Percentiles rank a stretch among this genome's conserved stretches.
These are phyloP conservation scores for Stenolophus ochropezus DNA, from an alignment of 2,888 invertebrate species.

Conservation along the genomic window DNA sequence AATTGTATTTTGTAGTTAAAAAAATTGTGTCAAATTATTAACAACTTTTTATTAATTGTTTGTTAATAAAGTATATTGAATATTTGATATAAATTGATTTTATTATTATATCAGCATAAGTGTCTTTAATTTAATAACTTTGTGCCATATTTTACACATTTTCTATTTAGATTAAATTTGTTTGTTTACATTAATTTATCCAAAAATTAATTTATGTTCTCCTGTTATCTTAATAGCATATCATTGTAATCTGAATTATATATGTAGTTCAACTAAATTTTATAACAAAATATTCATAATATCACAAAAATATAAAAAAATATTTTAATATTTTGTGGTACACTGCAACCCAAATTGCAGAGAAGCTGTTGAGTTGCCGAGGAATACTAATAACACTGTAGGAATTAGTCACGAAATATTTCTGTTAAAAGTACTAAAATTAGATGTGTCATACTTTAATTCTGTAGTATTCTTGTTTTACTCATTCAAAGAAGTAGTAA, in stretches of 20 bases:
- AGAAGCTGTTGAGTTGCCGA: neutral
- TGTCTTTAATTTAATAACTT: neutral
- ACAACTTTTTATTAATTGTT: neutral
- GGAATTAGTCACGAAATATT: neutral
- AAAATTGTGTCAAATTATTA: neutral
- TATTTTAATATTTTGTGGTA: neutral
- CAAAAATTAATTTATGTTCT: slow-evolving; percentile 7
- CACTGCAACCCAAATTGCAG: neutral
- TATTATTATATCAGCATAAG: neutral
- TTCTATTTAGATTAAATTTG: slow-evolving; percentile 4
- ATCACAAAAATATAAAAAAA: neutral
- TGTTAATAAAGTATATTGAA: neutral
- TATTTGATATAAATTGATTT: neutral
- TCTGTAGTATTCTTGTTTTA: neutral
- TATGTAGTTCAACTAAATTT: neutral
- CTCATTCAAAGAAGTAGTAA: neutral
- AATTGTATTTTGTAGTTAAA: no score
- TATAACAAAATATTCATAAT: neutral
- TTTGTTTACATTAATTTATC: slow-evolving; percentile 32
- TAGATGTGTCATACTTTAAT: slow-evolving; percentile 19
- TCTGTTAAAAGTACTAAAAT: slow-evolving; percentile 17
- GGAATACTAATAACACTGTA: neutral
- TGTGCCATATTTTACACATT: neutral
- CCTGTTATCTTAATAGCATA: slow-evolving; percentile 28
- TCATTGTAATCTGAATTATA: neutral